Conservation (phyloP, 2,797 vertebrate species). For the Huso huso region DNA sequence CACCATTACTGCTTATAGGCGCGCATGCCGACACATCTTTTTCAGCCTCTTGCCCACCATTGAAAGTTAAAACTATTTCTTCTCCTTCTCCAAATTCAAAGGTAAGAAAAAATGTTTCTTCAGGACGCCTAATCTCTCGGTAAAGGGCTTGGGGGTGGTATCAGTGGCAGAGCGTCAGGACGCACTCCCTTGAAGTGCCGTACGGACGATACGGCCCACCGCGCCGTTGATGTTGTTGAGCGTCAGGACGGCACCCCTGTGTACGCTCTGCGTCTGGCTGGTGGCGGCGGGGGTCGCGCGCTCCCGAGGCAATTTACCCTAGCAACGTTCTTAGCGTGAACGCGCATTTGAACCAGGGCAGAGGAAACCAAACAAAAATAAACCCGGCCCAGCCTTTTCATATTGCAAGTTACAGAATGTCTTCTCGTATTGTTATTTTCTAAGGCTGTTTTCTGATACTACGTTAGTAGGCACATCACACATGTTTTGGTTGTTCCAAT, state of each 20-base stretch:
- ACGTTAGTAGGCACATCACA: no score
- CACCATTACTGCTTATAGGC: conserved; percentile 20
- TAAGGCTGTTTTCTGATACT: no score
- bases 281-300: not conserved
- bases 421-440: no score
- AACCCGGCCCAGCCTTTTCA: no score
- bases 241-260: conserved; percentile 18
- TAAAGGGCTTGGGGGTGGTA: conserved; percentile 15
- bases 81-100: conserved; percentile 12
- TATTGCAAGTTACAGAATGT: no score
- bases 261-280: not conserved
- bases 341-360: not conserved
- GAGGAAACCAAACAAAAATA: no score
- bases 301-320: not conserved
- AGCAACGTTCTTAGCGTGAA: not conserved
- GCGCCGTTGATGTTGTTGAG: conserved; percentile 19
- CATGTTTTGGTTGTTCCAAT: no score
- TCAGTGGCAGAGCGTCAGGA: conserved; percentile 19
- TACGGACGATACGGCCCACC: conserved; percentile 24
- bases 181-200: conserved; percentile 18
- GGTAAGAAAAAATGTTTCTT: conserved; percentile 18
- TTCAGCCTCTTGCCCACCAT: conserved; percentile 14
- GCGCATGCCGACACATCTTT: conserved; percentile 12
- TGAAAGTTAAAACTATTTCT: conserved; percentile 14
- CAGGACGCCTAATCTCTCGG: not conserved